A percentile compares a stretch with the other conserved stretches of the same genome.
Conservation (phyloP, 2,888 invertebrate genomes). For the Drosophila silvestris region DNA sequence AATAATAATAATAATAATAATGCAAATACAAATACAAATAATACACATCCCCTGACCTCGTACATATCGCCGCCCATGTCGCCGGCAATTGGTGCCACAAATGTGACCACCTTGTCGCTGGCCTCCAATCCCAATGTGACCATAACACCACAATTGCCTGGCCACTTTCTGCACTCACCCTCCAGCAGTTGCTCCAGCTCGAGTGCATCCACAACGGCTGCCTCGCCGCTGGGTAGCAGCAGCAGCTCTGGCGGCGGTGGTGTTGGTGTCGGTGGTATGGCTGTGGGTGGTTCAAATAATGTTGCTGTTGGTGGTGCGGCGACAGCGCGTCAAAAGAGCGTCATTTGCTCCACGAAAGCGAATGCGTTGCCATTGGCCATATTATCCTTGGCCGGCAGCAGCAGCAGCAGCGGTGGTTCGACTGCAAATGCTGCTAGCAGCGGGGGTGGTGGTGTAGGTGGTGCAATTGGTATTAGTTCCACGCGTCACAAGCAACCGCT, state of each 20-base stretch:
- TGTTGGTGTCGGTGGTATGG: slow-evolving; percentile 9
- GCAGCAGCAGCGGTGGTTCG: neutral
- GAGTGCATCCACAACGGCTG: slow-evolving; percentile 71
- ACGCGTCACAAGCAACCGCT: slow-evolving; percentile 52
- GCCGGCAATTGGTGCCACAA: slow-evolving; percentile 73
- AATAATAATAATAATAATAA: slow-evolving; percentile 28
- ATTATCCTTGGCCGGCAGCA: slow-evolving; percentile 53
- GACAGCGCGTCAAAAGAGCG: slow-evolving; percentile 82
- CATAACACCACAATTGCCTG: slow-evolving; percentile 79
- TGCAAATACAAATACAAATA: slow-evolving; percentile 28
- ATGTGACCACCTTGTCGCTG: slow-evolving; percentile 76
- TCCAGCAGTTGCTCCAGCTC: slow-evolving; percentile 74
- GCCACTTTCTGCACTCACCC: slow-evolving; percentile 77
- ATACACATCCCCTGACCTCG: slow-evolving; percentile 72
- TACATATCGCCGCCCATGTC: slow-evolving; percentile 84
- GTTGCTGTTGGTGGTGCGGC: slow-evolving; percentile 11
- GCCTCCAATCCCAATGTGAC: slow-evolving; percentile 83
- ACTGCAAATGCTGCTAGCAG: slow-evolving; percentile 4
- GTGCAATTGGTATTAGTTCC: slow-evolving; percentile 32
- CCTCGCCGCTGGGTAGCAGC: slow-evolving; percentile 62
- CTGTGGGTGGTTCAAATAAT: slow-evolving; percentile 5
- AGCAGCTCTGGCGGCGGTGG: slow-evolving; percentile 5
- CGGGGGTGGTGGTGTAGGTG: slow-evolving; percentile 13
- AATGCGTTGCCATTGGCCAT: slow-evolving; percentile 71
- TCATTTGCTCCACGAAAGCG: slow-evolving; percentile 83